phyloP scores from a whole-genome alignment of 1,140 invertebrate genomes.

The Dermatophagoides farinae region DNA sequence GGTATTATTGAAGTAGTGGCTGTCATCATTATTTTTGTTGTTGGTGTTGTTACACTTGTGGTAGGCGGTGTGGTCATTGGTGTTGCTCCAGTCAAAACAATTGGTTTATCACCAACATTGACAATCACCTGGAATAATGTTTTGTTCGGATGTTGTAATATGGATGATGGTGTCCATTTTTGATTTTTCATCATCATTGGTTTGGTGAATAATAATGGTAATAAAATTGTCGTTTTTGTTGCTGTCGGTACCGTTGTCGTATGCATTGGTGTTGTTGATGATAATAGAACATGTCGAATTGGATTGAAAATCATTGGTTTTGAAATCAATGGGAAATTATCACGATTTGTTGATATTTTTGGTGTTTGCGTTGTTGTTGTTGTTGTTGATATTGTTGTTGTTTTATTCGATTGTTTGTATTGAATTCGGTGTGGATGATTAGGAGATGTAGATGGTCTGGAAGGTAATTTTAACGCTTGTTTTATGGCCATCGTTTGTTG shows the following conservation, averaged over 20 bases:
- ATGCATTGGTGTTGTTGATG: neutral
- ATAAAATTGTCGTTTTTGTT: neutral
- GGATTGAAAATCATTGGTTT: too few species aligned
- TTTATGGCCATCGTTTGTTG: too few species aligned
- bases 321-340: too few species aligned
- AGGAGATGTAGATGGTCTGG: neutral
- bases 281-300: neutral
- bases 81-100: neutral
- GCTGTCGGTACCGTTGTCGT: neutral
- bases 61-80: neutral
- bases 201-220: neutral
- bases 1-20: too few species aligned
- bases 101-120: too few species aligned
- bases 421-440: neutral
- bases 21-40: neutral
- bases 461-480: too few species aligned
- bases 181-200: neutral
- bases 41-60: neutral
- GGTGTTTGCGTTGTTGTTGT: neutral
- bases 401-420: neutral
- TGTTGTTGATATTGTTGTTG: neutral
- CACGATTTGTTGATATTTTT: neutral
- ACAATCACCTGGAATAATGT: too few species aligned
- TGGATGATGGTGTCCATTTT: too few species aligned
- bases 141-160: too few species aligned